A percentile compares a stretch with the other conserved stretches of the same genome.
These are phyloP conservation scores for Drosophila buzzatii DNA, from an alignment of 2,888 invertebrate species.

Conservation along the genomic window DNA sequence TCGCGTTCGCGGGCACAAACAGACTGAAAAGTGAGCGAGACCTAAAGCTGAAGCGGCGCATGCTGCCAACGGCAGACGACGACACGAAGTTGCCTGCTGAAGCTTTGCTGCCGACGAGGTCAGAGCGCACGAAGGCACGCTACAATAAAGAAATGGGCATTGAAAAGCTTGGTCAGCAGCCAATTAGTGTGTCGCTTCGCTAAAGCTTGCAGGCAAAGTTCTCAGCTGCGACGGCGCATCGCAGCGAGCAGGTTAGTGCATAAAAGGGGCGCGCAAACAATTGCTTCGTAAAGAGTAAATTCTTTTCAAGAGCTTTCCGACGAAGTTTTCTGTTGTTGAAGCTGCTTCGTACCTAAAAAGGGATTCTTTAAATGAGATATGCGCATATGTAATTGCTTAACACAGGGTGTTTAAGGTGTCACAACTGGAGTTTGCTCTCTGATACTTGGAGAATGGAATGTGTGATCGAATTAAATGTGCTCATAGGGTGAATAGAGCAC, in stretches of 20 bases:
- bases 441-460: background rate
- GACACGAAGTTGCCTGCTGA: slow-evolving; percentile 24
- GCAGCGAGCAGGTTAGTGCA: slow-evolving; percentile 8
- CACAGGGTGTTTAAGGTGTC: background rate
- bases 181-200: slow-evolving; percentile 12
- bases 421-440: background rate
- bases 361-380: background rate
- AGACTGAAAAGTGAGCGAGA: slow-evolving; percentile 55
- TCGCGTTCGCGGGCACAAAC: slow-evolving; percentile 62
- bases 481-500: slow-evolving; percentile 4
- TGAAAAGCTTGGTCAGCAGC: slow-evolving; percentile 34
- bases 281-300: background rate
- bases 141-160: slow-evolving; percentile 27
- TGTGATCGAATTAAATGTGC: background rate
- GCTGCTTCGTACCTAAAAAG: background rate
- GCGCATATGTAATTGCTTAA: background rate
- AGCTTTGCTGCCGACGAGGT: slow-evolving; percentile 63
- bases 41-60: slow-evolving; percentile 50
- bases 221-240: background rate
- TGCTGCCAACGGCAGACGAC: slow-evolving; percentile 32
- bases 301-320: background rate
- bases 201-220: slow-evolving; percentile 36
- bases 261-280: background rate
- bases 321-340: background rate
- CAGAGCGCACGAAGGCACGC: slow-evolving; percentile 62